Conservation (phyloP, 2,888 invertebrate species). For the Rotaria magnacalcarata region DNA sequence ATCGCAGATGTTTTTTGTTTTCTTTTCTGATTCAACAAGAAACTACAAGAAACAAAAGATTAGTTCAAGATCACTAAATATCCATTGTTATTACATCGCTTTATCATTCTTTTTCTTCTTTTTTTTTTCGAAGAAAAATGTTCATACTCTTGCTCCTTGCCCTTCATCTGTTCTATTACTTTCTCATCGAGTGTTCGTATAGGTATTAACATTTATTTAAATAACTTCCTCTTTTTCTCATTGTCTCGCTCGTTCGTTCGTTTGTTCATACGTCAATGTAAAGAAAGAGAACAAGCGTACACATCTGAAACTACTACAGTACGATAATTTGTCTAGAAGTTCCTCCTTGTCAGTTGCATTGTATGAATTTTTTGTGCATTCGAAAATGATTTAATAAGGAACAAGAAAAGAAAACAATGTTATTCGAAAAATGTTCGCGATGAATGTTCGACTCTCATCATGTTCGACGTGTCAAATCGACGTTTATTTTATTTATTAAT, state of each 20-base stretch:
- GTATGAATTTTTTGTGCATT: no score
- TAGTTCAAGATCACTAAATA: background rate
- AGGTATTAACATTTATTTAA: slow-evolving; percentile 21
- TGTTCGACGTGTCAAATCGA: background rate
- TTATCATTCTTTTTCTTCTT: background rate
- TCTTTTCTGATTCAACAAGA: background rate
- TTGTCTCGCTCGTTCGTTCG: background rate
- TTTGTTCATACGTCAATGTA: background rate
- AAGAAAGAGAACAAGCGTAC: background rate
- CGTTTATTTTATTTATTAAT: background rate
- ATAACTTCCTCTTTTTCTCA: background rate
- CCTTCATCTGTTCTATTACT: background rate
- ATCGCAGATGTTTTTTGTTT: background rate
- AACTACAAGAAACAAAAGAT: background rate
- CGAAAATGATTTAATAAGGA: background rate
- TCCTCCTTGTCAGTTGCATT: background rate
- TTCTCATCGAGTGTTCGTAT: background rate
- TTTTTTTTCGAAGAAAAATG: background rate
- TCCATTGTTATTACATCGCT: background rate
- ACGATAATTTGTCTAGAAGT: background rate
- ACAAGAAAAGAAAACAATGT: background rate
- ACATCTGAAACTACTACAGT: background rate
- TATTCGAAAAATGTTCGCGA: background rate
- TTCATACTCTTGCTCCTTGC: background rate
- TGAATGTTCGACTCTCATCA: background rate